Percentiles rank a stretch among this genome's conserved stretches.
Evolutionary conservation across 2,888 invertebrate species (phyloP).

Genomic region (Anthophora plumipes): DNA sequence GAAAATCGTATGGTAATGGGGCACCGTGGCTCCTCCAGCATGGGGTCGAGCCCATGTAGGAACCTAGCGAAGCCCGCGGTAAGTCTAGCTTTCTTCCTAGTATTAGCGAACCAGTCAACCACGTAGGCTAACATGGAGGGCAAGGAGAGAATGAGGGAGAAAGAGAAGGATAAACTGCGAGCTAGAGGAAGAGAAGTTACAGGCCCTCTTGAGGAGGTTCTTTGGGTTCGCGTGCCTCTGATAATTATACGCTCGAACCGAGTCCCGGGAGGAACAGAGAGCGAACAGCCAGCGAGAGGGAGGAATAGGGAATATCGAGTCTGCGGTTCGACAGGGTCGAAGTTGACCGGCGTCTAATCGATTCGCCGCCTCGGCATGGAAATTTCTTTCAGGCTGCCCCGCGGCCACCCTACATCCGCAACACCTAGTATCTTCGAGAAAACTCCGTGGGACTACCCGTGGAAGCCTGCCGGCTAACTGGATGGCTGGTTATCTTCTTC

Average conservation of each 20-base stretch:
- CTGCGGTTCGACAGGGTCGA: slow-evolving; percentile 83
- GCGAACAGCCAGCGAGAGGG: slow-evolving; percentile 38
- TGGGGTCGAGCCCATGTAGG: slow-evolving; percentile 69
- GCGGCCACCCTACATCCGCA: slow-evolving; percentile 66
- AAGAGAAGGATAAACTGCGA: slow-evolving; percentile 21
- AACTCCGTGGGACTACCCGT: slow-evolving; percentile 42
- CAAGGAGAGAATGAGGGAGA: slow-evolving; percentile 27
- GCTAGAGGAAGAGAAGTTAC: slow-evolving; percentile 57
- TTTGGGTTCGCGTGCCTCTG: slow-evolving; percentile 82
- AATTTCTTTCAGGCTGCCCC: slow-evolving; percentile 76
- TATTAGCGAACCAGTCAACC: slow-evolving; percentile 60
- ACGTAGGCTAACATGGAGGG: slow-evolving; percentile 5
- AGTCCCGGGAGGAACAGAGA: slow-evolving; percentile 66
- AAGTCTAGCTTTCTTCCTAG: slow-evolving; percentile 77
- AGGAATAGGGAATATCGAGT: slow-evolving; percentile 75
- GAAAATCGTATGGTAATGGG: slow-evolving; percentile 83
- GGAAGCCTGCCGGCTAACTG: neutral
- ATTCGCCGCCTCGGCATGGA: slow-evolving; percentile 83
- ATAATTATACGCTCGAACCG: slow-evolving; percentile 82
- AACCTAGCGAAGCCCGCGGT: slow-evolving; percentile 69
- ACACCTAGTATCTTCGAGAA: slow-evolving; percentile 63
- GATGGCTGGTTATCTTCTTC: neutral
- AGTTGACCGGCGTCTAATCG: slow-evolving; percentile 84
- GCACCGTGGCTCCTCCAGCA: slow-evolving; percentile 72
- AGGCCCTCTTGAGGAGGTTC: slow-evolving; percentile 74